phyloP scores from a whole-genome alignment of 2,113 vertebrate species.

The Marmota flaviventris region DNA sequence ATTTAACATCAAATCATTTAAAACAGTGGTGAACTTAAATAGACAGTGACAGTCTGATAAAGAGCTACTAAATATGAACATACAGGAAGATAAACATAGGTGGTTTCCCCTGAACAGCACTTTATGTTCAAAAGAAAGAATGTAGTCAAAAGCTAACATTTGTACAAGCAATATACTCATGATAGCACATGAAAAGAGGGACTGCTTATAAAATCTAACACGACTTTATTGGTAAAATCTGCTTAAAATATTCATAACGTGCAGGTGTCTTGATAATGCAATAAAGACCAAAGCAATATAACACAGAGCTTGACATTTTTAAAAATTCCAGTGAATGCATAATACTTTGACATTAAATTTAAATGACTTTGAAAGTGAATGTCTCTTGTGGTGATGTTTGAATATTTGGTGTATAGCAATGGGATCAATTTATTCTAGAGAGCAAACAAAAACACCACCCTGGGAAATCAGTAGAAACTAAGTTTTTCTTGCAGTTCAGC shows the following conservation, averaged over 20 bases:
- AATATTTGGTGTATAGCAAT: slow-evolving; percentile 16
- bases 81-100: not conserved
- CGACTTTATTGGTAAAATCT: slow-evolving; percentile 39
- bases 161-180: not conserved
- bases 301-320: slow-evolving; percentile 48
- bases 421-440: slow-evolving; percentile 63
- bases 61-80: not conserved
- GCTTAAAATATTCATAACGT: slow-evolving; percentile 58
- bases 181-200: not conserved
- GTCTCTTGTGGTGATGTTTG: slow-evolving; percentile 6
- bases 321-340: not conserved
- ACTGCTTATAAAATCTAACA: slow-evolving; percentile 21
- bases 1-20: slow-evolving; percentile 13
- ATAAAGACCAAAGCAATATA: slow-evolving; percentile 45
- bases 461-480: slow-evolving; percentile 77
- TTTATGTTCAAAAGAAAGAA: slow-evolving; percentile 10
- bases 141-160: not conserved
- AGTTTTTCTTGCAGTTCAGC: slow-evolving; percentile 60
- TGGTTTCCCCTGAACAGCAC: not conserved
- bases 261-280: slow-evolving; percentile 61
- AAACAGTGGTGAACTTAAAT: not conserved
- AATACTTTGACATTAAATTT: slow-evolving; percentile 52
- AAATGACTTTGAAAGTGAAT: slow-evolving; percentile 41
- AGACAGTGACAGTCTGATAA: not conserved
- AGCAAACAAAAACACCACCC: not conserved